Evolutionary conservation across 2,888 invertebrate species (phyloP).

Genomic region (Sarcophaga carnaria): DNA sequence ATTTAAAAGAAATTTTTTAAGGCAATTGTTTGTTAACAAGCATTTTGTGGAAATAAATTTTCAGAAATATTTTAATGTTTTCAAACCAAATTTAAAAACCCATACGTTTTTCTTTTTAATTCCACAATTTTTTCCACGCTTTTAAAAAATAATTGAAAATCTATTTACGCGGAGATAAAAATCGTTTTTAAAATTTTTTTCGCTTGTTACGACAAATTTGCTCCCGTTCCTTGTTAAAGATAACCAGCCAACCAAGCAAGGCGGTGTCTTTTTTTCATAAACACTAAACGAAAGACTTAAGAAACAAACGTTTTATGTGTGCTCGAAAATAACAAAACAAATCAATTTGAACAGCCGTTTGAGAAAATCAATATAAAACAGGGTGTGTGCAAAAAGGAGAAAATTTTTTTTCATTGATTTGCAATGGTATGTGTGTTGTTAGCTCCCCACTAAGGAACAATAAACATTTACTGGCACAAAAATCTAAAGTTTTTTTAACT

Average conservation of each 20-base stretch:
- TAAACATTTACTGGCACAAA: no score
- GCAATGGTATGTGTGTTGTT: no score
- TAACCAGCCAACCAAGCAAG: neutral
- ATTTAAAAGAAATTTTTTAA: no score
- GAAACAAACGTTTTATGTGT: constrained; percentile 19
- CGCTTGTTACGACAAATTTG: constrained; percentile 5
- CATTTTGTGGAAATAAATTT: no score
- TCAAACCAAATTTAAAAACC: no score
- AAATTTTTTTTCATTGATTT: neutral
- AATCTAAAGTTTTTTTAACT: neutral
- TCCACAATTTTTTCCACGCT: no score
- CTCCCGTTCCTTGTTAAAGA: neutral
- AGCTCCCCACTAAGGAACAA: no score
- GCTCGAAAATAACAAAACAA: neutral
- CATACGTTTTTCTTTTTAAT: no score
- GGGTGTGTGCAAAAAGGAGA: neutral
- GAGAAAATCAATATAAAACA: neutral
- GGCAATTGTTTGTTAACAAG: no score
- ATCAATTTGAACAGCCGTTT: neutral
- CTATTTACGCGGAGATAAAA: neutral
- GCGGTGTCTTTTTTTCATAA: neutral
- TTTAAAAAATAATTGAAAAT: no score
- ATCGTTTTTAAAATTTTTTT: neutral
- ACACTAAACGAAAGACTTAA: constrained; percentile 45
- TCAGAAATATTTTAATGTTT: no score